Evolutionary conservation across 2,888 invertebrate genomes (phyloP).

Genomic region (Odontomyia ornata): DNA sequence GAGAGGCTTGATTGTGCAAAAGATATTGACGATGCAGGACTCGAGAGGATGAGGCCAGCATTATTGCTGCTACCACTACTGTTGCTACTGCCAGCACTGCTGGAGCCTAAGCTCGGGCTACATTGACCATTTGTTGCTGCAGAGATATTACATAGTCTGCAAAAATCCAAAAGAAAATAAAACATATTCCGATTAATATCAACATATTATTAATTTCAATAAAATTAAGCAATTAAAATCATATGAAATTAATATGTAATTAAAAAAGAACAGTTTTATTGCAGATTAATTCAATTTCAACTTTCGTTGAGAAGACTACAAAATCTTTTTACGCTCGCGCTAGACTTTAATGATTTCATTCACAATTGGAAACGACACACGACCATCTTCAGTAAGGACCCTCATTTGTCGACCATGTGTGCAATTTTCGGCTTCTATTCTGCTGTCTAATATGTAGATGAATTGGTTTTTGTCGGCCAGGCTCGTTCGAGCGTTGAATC

Average conservation of each 20-base stretch:
- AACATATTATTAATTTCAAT: too few species aligned
- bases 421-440: constrained; percentile 26
- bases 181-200: too few species aligned
- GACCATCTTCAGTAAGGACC: constrained; percentile 1
- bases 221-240: too few species aligned
- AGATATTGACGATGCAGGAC: constrained; percentile 52
- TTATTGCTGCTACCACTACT: constrained; percentile 37
- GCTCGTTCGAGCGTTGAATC: background rate
- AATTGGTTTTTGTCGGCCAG: background rate
- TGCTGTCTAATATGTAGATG: background rate
- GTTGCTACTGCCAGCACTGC: constrained; percentile 46
- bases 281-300: too few species aligned
- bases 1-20: constrained; percentile 49
- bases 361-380: background rate
- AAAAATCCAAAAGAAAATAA: too few species aligned
- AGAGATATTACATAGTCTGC: constrained; percentile 47
- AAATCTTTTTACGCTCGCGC: background rate
- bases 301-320: too few species aligned
- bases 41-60: constrained; percentile 48
- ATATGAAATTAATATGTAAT: too few species aligned
- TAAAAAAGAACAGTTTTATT: too few species aligned
- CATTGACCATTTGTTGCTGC: constrained; percentile 45
- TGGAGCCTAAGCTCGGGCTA: constrained; percentile 45
- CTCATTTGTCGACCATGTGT: constrained; percentile 45
- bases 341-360: background rate